Evolutionary conservation across 2,888 invertebrate genomes (phyloP).

Genomic region (Cenopis cana): DNA sequence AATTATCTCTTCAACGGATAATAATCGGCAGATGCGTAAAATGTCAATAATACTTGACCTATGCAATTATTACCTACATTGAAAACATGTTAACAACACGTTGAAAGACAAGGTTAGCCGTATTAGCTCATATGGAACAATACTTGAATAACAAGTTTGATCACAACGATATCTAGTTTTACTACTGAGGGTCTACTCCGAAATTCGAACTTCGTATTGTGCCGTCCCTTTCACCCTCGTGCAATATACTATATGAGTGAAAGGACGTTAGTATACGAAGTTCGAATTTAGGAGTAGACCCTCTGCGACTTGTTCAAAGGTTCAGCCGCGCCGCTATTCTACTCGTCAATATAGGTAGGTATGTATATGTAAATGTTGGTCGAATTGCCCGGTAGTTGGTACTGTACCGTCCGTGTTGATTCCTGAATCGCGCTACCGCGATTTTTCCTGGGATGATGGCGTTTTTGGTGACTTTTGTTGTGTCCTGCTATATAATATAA

Average conservation of each 20-base stretch:
- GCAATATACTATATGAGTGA: too few species aligned
- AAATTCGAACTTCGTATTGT: too few species aligned
- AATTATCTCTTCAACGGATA: conserved; percentile 17
- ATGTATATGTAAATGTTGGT: background rate
- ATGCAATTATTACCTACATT: conserved; percentile 1
- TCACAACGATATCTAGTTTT: background rate
- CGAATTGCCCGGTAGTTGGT: background rate
- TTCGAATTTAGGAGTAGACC: too few species aligned
- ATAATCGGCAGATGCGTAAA: conserved; percentile 32
- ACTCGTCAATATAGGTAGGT: too few species aligned
- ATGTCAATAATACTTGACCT: conserved; percentile 31
- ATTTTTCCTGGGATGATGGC: background rate
- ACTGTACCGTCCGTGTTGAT: background rate
- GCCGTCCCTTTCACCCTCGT: too few species aligned
- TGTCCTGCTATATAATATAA: too few species aligned
- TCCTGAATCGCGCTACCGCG: background rate
- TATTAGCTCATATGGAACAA: conserved; percentile 31
- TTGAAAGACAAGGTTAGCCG: conserved; percentile 25
- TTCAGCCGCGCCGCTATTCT: background rate
- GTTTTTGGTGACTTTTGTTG: too few species aligned
- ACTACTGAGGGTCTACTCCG: too few species aligned
- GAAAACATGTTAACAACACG: conserved; percentile 8
- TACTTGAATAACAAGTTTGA: conserved; percentile 17
- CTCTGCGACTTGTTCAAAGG: too few species aligned
- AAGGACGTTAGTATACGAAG: too few species aligned